Evolutionary conservation across 1,140 invertebrate species (phyloP).

Genomic region (Luehdorfia chinensis): DNA sequence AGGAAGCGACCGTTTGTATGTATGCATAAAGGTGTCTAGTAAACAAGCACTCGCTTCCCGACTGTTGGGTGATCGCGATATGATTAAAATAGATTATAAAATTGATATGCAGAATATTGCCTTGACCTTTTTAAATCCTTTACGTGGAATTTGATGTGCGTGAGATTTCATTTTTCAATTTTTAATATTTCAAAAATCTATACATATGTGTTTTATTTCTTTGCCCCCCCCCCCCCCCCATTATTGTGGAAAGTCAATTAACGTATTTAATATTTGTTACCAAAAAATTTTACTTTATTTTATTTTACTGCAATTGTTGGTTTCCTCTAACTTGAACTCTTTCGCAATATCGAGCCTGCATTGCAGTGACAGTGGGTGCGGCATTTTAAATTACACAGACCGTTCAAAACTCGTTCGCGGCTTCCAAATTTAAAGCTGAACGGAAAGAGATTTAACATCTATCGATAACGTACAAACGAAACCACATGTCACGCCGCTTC

Average conservation of each 20-base stretch:
- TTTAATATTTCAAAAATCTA: too few species aligned
- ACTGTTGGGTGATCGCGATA: conserved; percentile 6
- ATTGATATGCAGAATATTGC: not conserved
- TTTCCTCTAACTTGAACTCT: too few species aligned
- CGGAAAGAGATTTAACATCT: conserved; percentile 1
- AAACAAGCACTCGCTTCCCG: conserved; percentile 40
- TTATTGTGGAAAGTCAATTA: too few species aligned
- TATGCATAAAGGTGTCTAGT: conserved; percentile 46
- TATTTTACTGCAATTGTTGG: too few species aligned
- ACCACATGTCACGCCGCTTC: not conserved
- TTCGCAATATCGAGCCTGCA: not conserved
- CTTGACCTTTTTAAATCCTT: too few species aligned
- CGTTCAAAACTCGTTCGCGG: not conserved
- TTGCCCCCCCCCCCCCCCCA: too few species aligned
- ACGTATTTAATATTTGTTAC: too few species aligned
- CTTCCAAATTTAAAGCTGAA: not conserved
- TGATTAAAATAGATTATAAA: conserved; percentile 12
- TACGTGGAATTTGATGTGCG: not conserved
- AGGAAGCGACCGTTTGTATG: conserved; percentile 49
- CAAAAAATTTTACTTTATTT: too few species aligned
- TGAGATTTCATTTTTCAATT: too few species aligned
- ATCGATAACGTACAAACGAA: not conserved
- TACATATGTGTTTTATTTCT: too few species aligned
- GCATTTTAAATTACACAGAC: not conserved
- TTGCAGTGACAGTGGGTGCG: conserved; percentile 7